Conservation (phyloP, 1,140 invertebrate genomes). For the Eueides isabella region DNA sequence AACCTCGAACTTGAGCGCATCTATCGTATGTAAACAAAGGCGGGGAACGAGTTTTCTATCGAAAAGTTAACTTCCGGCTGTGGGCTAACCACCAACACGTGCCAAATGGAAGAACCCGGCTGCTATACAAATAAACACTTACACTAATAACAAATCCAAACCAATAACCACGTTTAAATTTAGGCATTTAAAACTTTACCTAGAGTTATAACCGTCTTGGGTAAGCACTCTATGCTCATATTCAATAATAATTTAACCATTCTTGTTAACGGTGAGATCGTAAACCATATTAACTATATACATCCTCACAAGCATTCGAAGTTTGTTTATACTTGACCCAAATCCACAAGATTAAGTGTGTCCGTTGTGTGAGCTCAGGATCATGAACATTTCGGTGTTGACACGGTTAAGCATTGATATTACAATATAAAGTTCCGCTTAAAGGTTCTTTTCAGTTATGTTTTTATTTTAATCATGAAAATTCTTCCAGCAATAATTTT, state of each 20-base stretch:
- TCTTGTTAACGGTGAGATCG: slow-evolving; percentile 29
- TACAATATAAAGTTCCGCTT: not conserved
- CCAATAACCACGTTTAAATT: slow-evolving; percentile 50
- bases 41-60: slow-evolving; percentile 66
- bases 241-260: not conserved
- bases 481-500: not conserved
- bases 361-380: slow-evolving; percentile 30
- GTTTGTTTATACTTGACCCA: slow-evolving; percentile 43
- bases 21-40: slow-evolving; percentile 64
- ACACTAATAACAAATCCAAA: slow-evolving; percentile 41
- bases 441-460: not conserved
- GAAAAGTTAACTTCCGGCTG: slow-evolving; percentile 63
- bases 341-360: slow-evolving; percentile 37
- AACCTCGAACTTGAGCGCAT: slow-evolving; percentile 75
- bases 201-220: not conserved
- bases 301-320: slow-evolving; percentile 37
- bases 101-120: slow-evolving; percentile 48
- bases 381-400: slow-evolving; percentile 15
- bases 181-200: slow-evolving; percentile 37
- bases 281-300: slow-evolving; percentile 42
- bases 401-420: slow-evolving; percentile 11
- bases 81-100: slow-evolving; percentile 50
- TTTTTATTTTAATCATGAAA: not conserved
- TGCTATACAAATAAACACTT: slow-evolving; percentile 46
- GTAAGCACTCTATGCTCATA: not conserved